Percentiles rank a stretch among this genome's conserved stretches.
Conservation (phyloP, 1,140 invertebrate genomes). For the Meloidogyne exigua region DNA sequence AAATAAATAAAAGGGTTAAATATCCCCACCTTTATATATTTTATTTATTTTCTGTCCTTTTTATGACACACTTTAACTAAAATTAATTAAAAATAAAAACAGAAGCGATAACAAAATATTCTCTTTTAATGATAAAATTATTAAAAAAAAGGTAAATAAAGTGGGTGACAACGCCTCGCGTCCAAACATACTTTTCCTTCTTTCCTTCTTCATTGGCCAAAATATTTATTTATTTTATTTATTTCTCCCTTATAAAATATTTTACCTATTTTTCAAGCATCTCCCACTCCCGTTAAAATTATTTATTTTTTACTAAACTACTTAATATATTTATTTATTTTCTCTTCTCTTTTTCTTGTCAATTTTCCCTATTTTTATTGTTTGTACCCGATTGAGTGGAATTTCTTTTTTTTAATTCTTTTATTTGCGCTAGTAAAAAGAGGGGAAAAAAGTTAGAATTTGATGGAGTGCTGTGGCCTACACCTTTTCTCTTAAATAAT, state of each 20-base stretch:
- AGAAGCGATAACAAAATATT: not conserved
- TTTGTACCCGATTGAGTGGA: not conserved
- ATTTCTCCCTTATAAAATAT: not conserved
- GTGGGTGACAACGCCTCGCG: slow-evolving; percentile 20
- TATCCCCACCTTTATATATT: not conserved
- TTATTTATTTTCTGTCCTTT: not conserved
- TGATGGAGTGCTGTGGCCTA: slow-evolving; percentile 2
- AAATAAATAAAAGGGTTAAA: not conserved
- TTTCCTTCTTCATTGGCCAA: not conserved
- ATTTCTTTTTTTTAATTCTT: not conserved
- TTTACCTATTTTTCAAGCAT: not conserved
- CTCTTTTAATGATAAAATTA: not conserved
- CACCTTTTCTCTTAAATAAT: not conserved
- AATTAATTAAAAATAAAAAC: not conserved
- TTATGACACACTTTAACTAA: slow-evolving; percentile 12
- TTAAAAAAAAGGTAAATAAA: not conserved
- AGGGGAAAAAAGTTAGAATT: not conserved
- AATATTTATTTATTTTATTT: not conserved
- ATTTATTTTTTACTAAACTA: not conserved
- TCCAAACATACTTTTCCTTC: not conserved
- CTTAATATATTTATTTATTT: not conserved
- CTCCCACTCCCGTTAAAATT: not conserved
- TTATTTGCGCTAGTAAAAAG: slow-evolving; percentile 2
- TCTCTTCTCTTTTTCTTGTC: not conserved
- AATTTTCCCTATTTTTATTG: too few relatives aligned